A percentile compares a stretch with the other conserved stretches of the same genome.
phyloP scores from a whole-genome alignment of 1,140 invertebrate species.

The Bombus haemorrhoidalis region DNA sequence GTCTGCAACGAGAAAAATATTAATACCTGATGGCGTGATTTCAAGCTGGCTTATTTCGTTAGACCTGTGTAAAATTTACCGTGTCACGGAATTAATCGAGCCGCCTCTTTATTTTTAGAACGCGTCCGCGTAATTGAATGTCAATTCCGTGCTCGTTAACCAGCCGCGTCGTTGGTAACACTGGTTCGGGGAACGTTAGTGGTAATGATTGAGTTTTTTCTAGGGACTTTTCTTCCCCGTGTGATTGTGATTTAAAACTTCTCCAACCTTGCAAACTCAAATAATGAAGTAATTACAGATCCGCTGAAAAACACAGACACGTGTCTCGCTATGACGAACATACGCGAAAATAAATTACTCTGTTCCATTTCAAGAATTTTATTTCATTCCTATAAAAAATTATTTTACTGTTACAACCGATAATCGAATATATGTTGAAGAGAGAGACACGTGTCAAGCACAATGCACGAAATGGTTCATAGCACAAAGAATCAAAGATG shows the following conservation, averaged over 20 bases:
- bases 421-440: no score
- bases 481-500: not conserved
- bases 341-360: not conserved
- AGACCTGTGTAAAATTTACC: not conserved
- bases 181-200: not conserved
- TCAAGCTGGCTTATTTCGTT: not conserved
- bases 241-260: not conserved
- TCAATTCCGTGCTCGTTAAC: constrained; percentile 40
- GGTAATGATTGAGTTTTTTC: constrained; percentile 18
- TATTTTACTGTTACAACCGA: no score
- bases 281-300: no score
- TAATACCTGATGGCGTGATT: constrained; percentile 5
- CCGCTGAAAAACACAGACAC: not conserved
- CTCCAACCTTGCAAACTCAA: no score
- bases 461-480: not conserved
- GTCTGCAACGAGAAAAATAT: not conserved
- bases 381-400: no score
- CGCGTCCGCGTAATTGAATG: constrained; percentile 37
- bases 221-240: no score
- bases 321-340: not conserved
- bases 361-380: not conserved
- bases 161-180: not conserved
- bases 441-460: not conserved
- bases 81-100: constrained; percentile 40
- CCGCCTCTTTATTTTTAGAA: constrained; percentile 31